Conservation (phyloP, 2,888 invertebrate genomes). For the Idaea biselata region DNA sequence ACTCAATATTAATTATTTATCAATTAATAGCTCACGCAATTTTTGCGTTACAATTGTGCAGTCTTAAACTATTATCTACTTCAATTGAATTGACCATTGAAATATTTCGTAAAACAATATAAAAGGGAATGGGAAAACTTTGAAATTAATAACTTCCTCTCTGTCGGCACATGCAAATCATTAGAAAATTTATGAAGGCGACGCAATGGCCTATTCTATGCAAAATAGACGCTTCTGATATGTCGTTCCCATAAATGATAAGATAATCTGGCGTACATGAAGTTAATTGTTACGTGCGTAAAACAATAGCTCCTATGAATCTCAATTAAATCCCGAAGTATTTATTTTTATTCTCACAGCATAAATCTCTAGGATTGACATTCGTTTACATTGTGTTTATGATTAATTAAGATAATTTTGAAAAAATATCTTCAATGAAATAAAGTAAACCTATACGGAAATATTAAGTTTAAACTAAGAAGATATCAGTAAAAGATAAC, state of each 20-base stretch:
- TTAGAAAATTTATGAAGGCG: slow-evolving; percentile 45
- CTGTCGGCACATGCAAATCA: slow-evolving; percentile 35
- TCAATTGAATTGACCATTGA: slow-evolving; percentile 12
- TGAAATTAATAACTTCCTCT: slow-evolving; percentile 14
- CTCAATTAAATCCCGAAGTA: slow-evolving; percentile 7
- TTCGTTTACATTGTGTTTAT: background rate
- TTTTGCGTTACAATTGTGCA: background rate
- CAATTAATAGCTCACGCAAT: slow-evolving; percentile 1
- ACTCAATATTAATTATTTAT: slow-evolving; percentile 4
- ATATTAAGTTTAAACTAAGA: background rate
- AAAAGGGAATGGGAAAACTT: slow-evolving; percentile 7
- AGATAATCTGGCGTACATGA: slow-evolving; percentile 41
- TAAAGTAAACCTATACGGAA: background rate
- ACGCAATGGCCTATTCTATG: slow-evolving; percentile 50
- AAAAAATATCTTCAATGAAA: background rate
- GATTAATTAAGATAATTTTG: background rate
- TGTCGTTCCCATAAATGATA: slow-evolving; percentile 47
- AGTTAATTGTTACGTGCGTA: slow-evolving; percentile 27
- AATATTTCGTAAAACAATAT: slow-evolving; percentile 14
- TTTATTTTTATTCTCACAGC: background rate
- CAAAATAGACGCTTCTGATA: slow-evolving; percentile 44
- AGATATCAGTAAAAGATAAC: background rate
- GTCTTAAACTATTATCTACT: background rate
- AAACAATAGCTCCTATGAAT: slow-evolving; percentile 25
- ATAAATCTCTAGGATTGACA: background rate